Evolutionary conservation across 2,888 invertebrate species (phyloP), one percentile per base, ranked within the genome.

Genomic region (Polia nebulosa): DNA sequence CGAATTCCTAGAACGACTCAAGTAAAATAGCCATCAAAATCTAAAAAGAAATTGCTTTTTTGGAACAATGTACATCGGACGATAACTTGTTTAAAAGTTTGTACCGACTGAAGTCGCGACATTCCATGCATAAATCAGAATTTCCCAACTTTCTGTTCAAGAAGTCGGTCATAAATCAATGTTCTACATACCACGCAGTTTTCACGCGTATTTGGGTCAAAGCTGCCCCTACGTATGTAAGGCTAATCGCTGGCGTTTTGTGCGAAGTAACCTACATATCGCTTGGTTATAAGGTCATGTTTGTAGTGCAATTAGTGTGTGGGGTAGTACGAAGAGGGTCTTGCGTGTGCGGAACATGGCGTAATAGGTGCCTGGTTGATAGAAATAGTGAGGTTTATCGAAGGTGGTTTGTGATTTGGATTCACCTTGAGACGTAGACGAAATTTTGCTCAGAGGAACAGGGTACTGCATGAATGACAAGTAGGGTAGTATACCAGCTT

Each of bases 231-330:
- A 22, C 32, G 52, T 73, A 63, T 75, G 74, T 75, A 67, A 66
- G 60, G 78, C 59, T 80, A 80, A 83, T 82, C 65, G 71, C 17
- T 59, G 55, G 68, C 71, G 80, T 77, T 61, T 69, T 69, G 59
- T 74, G 69, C 49, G 74, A 71, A 76, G 68, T 83, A 74, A 74
- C 82, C 84, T 65, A 83, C 79, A 82, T 77, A 67, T 72, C 22
- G 66, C 29, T 49, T 17, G 29, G 59, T 53, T 71, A 32, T 79
- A 77, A 85, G 83, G 84, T 85, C 78, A 83, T 79, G 80, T 78
- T 84, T 78, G 63, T 60, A 20, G 20, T 51, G 68, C 72, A 75
- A 81, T 74, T 78, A 78, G 27, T 49, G 47, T n/a, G 32, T 15
- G 25, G 36, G 34, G 32, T 39, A 13, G 44, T 2, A 22, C 59